Evolutionary conservation across 2,888 invertebrate genomes (phyloP), one percentile per base, ranked within the genome.

Genomic region (Willowsia nigromaculata): DNA sequence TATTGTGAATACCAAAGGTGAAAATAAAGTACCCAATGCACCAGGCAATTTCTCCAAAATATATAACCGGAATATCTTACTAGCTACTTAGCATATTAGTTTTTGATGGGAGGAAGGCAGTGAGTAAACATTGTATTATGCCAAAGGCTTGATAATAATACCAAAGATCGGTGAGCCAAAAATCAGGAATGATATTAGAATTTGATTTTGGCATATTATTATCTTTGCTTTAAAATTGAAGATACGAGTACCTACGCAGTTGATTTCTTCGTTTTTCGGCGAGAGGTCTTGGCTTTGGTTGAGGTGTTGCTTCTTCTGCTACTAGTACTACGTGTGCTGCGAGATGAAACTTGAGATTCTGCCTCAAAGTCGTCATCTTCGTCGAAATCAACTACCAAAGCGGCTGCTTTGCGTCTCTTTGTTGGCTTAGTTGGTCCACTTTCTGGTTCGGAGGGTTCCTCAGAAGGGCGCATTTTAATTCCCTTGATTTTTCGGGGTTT

Each of bases 401-500:
- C 25, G 1, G 65, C 25, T 11, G 81, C 18, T 43, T 90, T 86
- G 0, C 87, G 71, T 22, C 90, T 59, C 30, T 90, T 87, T 0
- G 22, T 56, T 2, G 87, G 76, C 15, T 87, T 90, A 3, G 53
- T 5, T 7, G 62, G 82, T 7, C 76, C 76, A 30, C 15, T 18
- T 33, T 85, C 82, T 22, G 27, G 30, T 18, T 80, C 80, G 30
- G 30, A 9, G 18, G 37, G 18, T 62, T 85, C 85, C 27, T 37
- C 68, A 27, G 18, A 7, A 18, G 71, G 18, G 6, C 76, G 50
- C 1, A 33, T 15, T 68, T 65, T 76, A 13, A 88, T 84, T 13
- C 88, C 88, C 30, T 88, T 88, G 43, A 88, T 84, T 15, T 85
- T 85, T 2, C 40, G 56, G 1, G 62, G 30, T 15, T 87, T 33